Conservation (phyloP, 2,888 invertebrate genomes). For the Caenorhabditis sp. region DNA sequence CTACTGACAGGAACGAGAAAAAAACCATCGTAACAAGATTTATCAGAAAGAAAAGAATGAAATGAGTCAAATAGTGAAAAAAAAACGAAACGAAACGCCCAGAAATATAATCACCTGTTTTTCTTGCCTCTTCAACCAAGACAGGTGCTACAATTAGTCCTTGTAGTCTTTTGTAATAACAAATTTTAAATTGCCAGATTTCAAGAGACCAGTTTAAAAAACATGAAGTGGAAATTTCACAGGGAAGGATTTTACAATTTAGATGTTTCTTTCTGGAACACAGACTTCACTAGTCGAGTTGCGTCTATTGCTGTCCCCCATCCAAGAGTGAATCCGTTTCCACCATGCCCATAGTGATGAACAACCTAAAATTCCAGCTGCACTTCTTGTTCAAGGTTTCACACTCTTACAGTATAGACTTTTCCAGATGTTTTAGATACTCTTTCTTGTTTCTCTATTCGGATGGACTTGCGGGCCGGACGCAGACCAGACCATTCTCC, state of each 20-base stretch:
- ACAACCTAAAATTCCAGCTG: conserved; percentile 64
- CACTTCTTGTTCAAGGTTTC: background rate
- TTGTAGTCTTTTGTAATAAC: background rate
- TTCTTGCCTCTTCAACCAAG: background rate
- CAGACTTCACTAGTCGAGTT: conserved; percentile 47
- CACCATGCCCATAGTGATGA: conserved; percentile 78
- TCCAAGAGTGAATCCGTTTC: conserved; percentile 77
- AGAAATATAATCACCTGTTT: conserved; percentile 50
- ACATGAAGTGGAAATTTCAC: background rate
- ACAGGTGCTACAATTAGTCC: conserved; percentile 10
- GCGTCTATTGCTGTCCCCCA: conserved; percentile 77
- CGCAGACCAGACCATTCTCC: conserved; percentile 77
- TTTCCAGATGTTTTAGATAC: conserved; percentile 39
- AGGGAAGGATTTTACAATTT: background rate
- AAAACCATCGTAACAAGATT: background rate
- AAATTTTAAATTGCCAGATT: background rate
- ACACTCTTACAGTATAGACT: conserved; percentile 59
- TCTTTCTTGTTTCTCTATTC: conserved; percentile 66
- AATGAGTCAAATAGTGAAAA: background rate
- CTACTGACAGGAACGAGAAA: background rate
- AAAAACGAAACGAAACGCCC: conserved; percentile 12
- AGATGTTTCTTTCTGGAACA: background rate
- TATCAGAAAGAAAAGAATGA: background rate
- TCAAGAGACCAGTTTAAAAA: background rate
- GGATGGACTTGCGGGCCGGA: conserved; percentile 69